These are phyloP conservation scores for Montipora foliosa DNA, from an alignment of 64 coral and sea anemone genomes.

Conservation along the genomic window DNA sequence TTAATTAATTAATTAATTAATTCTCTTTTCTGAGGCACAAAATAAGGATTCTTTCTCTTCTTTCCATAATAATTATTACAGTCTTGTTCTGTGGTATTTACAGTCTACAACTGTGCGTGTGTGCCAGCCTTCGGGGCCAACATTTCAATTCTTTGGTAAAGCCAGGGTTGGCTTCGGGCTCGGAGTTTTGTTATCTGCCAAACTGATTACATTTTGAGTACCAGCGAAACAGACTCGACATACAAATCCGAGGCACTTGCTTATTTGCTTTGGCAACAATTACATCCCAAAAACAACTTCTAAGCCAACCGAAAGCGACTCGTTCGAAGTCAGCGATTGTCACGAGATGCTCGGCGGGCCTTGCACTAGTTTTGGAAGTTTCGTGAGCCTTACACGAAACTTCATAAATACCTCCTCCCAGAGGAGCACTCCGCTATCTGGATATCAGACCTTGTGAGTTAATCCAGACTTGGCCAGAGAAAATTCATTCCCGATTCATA, in stretches of 20 bases:
- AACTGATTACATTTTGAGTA: background rate
- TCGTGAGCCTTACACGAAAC: no score
- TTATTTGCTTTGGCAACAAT: background rate
- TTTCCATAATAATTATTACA: conserved; percentile 91
- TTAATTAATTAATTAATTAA: conserved; percentile 53
- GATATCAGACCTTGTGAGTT: no score
- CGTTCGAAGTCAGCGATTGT: no score
- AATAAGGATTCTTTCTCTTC: conserved; percentile 87
- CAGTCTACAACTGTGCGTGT: conserved; percentile 7
- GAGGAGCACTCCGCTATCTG: no score
- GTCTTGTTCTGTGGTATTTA: conserved; percentile 57
- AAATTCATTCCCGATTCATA: no score
- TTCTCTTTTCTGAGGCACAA: conserved; percentile 81
- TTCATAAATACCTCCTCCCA: no score
- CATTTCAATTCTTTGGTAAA: background rate
- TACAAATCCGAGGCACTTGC: background rate
- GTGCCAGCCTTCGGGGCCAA: background rate
- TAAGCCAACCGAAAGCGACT: no score
- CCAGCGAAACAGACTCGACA: background rate
- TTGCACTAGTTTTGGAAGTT: no score
- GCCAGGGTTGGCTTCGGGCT: background rate
- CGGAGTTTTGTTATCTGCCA: background rate
- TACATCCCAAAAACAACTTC: background rate
- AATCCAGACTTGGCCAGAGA: no score
- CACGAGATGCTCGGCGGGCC: no score